These are phyloP conservation scores for Microcebus jonahi DNA, from an alignment of 2,113 vertebrate genomes.

Conservation along the genomic window DNA sequence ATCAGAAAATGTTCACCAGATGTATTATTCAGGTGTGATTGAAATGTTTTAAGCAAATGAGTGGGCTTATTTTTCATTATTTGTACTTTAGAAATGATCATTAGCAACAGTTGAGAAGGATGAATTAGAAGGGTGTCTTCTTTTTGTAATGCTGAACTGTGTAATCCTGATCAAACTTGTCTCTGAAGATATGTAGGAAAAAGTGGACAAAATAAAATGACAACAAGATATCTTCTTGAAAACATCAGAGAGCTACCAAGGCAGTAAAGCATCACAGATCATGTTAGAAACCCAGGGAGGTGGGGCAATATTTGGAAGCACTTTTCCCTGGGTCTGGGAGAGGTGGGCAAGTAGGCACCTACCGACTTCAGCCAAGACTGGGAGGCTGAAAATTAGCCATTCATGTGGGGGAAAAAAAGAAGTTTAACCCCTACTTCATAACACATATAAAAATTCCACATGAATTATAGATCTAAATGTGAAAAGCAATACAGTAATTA, in stretches of 20 bases:
- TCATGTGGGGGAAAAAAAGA: background rate
- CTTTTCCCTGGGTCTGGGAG: background rate
- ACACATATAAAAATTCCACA: background rate
- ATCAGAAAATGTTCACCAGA: background rate
- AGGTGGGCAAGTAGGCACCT: background rate
- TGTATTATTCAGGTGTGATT: background rate
- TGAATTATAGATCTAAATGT: constrained; percentile 25
- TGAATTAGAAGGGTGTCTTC: background rate
- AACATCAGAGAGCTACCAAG: background rate
- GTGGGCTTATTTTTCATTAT: background rate
- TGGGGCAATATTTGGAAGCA: background rate
- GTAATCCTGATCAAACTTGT: background rate
- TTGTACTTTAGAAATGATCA: background rate
- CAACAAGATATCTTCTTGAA: background rate
- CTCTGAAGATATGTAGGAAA: background rate
- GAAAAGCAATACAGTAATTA: constrained; percentile 39
- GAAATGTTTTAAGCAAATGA: background rate
- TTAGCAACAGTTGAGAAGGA: background rate
- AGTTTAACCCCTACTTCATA: background rate
- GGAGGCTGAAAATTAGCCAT: background rate
- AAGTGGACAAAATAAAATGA: background rate
- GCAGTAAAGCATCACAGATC: background rate
- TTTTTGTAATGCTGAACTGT: background rate
- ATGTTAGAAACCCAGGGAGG: background rate
- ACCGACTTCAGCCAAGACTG: background rate